A percentile compares a stretch with the other conserved stretches of the same genome.
Conservation (phyloP, 2,888 invertebrate genomes). For the Cataglyphis rosenhaueri region DNA sequence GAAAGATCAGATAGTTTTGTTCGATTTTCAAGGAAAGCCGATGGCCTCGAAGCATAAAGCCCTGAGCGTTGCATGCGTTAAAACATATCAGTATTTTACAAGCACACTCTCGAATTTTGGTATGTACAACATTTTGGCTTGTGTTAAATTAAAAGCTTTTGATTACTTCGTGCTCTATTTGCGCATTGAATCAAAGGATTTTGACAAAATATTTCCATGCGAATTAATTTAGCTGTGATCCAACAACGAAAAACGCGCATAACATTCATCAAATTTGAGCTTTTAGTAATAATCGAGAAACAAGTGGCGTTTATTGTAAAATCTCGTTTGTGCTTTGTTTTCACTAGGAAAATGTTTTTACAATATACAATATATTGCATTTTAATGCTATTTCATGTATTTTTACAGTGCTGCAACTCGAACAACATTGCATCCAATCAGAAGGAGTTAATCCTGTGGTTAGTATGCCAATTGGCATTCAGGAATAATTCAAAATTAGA, state of each 20-base stretch:
- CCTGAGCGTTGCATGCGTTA: constrained; percentile 70
- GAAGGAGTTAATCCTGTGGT: constrained; percentile 47
- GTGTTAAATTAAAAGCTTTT: constrained; percentile 43
- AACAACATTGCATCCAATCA: constrained; percentile 27
- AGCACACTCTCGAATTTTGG: constrained; percentile 14
- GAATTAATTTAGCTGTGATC: constrained; percentile 22
- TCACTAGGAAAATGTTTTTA: constrained; percentile 21
- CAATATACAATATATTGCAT: neutral
- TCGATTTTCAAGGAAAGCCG: constrained; percentile 73
- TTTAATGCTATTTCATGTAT: constrained; percentile 42
- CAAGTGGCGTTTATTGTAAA: constrained; percentile 26
- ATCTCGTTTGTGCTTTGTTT: constrained; percentile 39
- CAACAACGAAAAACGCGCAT: constrained; percentile 14
- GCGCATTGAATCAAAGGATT: constrained; percentile 40
- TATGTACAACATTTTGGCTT: constrained; percentile 50
- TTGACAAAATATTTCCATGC: constrained; percentile 35
- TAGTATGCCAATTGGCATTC: constrained; percentile 36
- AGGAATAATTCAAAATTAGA: constrained; percentile 45
- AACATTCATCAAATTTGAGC: constrained; percentile 38
- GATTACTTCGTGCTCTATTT: constrained; percentile 43
- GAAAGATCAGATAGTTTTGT: constrained; percentile 64
- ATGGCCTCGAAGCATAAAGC: constrained; percentile 74
- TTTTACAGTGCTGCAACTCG: constrained; percentile 33
- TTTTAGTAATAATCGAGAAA: constrained; percentile 35
- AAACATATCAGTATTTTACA: constrained; percentile 72